Conservation (phyloP, 2,113 vertebrate species). For the Nycticryphes semicollaris region DNA sequence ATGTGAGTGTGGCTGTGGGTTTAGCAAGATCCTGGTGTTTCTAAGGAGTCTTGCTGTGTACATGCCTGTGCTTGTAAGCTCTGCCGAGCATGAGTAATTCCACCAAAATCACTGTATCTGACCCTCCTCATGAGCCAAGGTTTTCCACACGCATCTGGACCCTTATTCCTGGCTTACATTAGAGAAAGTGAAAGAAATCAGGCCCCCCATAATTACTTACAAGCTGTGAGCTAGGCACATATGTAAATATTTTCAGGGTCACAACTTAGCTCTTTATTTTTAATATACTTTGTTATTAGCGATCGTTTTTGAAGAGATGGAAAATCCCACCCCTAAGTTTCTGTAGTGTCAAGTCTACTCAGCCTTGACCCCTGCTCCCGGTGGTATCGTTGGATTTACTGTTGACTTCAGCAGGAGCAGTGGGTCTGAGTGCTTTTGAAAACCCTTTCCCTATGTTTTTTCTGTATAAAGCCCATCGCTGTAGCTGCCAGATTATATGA, state of each 20-base stretch:
- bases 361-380: constrained; percentile 9
- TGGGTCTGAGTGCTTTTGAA: background rate
- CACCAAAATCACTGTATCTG: background rate
- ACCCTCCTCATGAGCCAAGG: background rate
- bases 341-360: background rate
- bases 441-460: constrained; percentile 11
- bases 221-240: constrained; percentile 18
- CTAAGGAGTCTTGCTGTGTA: background rate
- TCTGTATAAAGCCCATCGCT: background rate
- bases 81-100: background rate
- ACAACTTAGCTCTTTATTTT: constrained; percentile 37
- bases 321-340: constrained; percentile 55
- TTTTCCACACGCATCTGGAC: background rate
- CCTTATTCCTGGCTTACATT: constrained; percentile 13
- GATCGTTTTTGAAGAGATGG: background rate
- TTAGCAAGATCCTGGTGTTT: background rate
- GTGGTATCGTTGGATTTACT: constrained; percentile 18
- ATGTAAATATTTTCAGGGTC: constrained; percentile 51
- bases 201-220: background rate
- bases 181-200: constrained; percentile 34
- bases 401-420: background rate
- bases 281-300: constrained; percentile 41
- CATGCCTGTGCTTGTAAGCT: background rate
- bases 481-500: constrained; percentile 24
- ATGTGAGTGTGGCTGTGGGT: background rate